Base-by-base conservation (phyloP, 64 coral and sea anemone genomes). In the Stichodactyla mertensii region DNA sequence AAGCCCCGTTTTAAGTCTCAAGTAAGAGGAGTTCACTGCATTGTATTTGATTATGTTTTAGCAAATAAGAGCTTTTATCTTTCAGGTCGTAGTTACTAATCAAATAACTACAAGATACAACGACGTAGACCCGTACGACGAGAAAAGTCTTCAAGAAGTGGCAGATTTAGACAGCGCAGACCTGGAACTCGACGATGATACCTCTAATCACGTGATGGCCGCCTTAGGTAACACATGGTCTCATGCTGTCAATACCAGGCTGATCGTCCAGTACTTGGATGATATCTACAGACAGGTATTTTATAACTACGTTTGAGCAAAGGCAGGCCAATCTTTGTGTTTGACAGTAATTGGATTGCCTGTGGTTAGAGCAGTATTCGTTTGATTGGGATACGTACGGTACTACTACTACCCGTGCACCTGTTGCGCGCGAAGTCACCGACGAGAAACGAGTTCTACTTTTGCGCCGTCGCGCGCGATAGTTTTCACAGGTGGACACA, bases 181-280 rank as follows among this genome's bases (percentile, higher is more conserved):
- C 54, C 78, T 82, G 52, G 91, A 93, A 23, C 77, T 57, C 57
- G 92, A 88, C 52, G 95, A 93, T 14, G 95, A 93, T 45, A 89
- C 89, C 27, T 15, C 81, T 15, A 87, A 80, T 87, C 92, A 91
- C 27, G 95, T 97, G 89, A 97, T 91, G 0, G 92, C 95, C 52
- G 95, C 95, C n/a, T 70, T 97, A 19, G 95, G 95, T 78, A 97
- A 97, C 89, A 97, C 95, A 64, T 97, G 95, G 95, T 91, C 95
- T 11, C 95, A 97, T 58, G 95, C 95, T 10, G 95, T 97, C n/a
- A 97, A 97, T 78, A 97, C 95, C 13, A 67, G 95, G 16, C 67
- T 97, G 16, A 93, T 91, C 64, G 81, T 97, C 23, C 95, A 97
- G 58, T 97, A 93, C 77, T 62, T 97, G 24, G 95, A 97, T 52